These are phyloP conservation scores for Melanotaenia maccullochi DNA, from an alignment of 2,797 vertebrate genomes.

Conservation along the genomic window DNA sequence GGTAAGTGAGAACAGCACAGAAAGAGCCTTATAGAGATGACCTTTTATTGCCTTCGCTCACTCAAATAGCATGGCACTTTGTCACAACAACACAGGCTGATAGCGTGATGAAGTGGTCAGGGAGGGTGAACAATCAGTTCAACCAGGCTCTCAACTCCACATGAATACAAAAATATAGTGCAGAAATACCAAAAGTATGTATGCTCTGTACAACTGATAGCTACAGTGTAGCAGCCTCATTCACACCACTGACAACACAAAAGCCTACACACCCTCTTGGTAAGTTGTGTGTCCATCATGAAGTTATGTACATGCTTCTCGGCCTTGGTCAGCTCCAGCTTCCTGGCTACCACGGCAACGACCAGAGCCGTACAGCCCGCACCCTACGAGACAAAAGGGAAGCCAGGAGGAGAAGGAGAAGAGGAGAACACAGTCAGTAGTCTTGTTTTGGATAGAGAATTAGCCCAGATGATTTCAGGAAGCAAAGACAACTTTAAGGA, in stretches of 20 bases:
- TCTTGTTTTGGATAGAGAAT: conserved; percentile 55
- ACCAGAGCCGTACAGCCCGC: conserved; percentile 94
- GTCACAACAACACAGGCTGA: conserved; percentile 56
- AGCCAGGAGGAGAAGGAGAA: conserved; percentile 32
- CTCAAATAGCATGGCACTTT: conserved; percentile 60
- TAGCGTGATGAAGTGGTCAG: conserved; percentile 35
- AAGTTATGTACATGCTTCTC: conserved; percentile 99
- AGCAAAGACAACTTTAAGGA: conserved; percentile 63
- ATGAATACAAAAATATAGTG: conserved; percentile 13
- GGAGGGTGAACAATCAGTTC: conserved; percentile 32
- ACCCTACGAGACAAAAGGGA: conserved; percentile 81
- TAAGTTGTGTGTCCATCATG: conserved; percentile 99
- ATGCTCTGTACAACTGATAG: conserved; percentile 7
- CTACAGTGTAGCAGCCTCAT: conserved; percentile 32
- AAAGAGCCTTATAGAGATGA: conserved; percentile 57
- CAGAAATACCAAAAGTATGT: neutral
- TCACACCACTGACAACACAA: conserved; percentile 29
- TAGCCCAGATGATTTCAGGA: conserved; percentile 64
- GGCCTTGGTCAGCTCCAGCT: conserved; percentile 98
- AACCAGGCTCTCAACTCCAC: neutral
- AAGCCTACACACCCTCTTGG: conserved; percentile 90
- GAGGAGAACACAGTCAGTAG: conserved; percentile 55
- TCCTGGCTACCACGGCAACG: conserved; percentile 97
- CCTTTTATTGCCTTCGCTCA: conserved; percentile 70
- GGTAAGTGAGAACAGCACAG: conserved; percentile 42